These are phyloP conservation scores for Picus viridis DNA, from an alignment of 2,797 vertebrate species.

Conservation along the genomic window DNA sequence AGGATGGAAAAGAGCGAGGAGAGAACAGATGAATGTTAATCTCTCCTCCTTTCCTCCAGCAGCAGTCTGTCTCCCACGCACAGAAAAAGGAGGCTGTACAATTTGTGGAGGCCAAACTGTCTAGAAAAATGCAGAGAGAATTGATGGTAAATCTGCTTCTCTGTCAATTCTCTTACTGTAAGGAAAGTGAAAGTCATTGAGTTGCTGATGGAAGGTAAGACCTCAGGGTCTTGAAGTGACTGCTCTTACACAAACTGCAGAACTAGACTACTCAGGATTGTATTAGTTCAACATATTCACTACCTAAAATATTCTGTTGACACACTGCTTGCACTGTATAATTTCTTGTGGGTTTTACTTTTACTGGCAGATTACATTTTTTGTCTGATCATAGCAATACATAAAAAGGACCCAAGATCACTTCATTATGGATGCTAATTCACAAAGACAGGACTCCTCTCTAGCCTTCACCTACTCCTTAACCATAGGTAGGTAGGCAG, in stretches of 20 bases:
- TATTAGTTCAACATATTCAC: fast-evolving
- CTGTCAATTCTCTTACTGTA: neutral
- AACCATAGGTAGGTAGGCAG: neutral
- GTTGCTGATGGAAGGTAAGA: neutral
- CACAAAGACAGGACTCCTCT: neutral
- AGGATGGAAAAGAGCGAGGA: neutral
- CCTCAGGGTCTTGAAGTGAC: neutral
- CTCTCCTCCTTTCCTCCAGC: conserved; percentile 34
- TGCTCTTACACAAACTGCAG: neutral
- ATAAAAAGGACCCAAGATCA: neutral
- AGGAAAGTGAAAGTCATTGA: conserved; percentile 26
- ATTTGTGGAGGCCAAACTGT: conserved; percentile 40
- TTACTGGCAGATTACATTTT: neutral
- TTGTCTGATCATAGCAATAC: neutral
- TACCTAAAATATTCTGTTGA: neutral
- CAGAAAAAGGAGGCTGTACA: conserved; percentile 33
- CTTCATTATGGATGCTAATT: fast-evolving
- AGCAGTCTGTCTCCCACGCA: conserved; percentile 67
- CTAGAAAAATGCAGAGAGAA: conserved; percentile 12
- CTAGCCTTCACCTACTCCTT: neutral
- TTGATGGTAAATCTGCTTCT: neutral
- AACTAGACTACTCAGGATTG: neutral
- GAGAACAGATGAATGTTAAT: conserved; percentile 61
- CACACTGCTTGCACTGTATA: neutral
- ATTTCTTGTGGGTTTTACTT: neutral